Conservation (phyloP, 1,140 invertebrate species). For the Calephelis nemesis region DNA sequence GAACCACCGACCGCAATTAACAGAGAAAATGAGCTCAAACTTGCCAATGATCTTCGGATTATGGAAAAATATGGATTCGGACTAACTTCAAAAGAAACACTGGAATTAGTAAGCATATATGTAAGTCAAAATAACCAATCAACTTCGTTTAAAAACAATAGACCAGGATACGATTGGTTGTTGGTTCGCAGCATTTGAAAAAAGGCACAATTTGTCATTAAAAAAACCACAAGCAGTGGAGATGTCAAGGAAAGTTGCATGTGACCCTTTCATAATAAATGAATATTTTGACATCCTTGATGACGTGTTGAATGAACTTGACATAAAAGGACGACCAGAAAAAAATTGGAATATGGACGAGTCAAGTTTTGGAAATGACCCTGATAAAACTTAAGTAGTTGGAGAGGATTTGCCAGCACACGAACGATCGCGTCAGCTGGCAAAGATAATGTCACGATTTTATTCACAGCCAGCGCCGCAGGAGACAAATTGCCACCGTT, state of each 20-base stretch:
- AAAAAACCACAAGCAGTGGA: conserved; percentile 13
- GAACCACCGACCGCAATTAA: too few relatives aligned
- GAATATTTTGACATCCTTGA: background rate
- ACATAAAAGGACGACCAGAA: background rate
- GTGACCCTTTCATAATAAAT: background rate
- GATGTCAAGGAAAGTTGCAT: background rate
- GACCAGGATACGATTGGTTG: conserved; percentile 6
- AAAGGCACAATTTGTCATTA: background rate
- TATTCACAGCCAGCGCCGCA: background rate
- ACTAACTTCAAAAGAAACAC: too few relatives aligned
- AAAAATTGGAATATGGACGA: conserved; percentile 1
- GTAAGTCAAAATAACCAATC: too few relatives aligned
- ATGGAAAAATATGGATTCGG: too few relatives aligned
- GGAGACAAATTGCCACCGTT: conserved; percentile 12
- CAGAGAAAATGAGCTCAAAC: too few relatives aligned
- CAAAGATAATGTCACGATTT: background rate
- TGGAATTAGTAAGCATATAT: too few relatives aligned
- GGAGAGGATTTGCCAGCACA: background rate
- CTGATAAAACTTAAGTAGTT: conserved; percentile 3
- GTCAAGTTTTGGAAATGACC: conserved; percentile 8
- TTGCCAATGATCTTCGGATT: too few relatives aligned
- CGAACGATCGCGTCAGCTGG: conserved; percentile 16
- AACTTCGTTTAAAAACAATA: too few relatives aligned
- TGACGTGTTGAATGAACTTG: background rate
- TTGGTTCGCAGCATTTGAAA: conserved; percentile 1